Evolutionary conservation across 2,888 invertebrate species (phyloP).

Genomic region (Ceraclea dissimilis): DNA sequence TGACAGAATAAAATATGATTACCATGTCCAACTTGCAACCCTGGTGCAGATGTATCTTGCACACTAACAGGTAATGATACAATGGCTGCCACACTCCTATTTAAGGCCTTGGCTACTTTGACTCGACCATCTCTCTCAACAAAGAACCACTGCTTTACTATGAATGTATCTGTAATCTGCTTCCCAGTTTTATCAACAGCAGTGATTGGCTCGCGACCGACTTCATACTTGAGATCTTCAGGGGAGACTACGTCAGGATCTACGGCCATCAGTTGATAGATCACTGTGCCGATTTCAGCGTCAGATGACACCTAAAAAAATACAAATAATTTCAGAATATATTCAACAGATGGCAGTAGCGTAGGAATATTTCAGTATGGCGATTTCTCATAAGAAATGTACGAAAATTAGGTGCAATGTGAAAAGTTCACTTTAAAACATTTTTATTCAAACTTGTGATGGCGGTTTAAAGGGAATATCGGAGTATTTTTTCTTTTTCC

Average conservation of each 20-base stretch:
- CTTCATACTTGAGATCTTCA: constrained; percentile 58
- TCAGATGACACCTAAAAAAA: constrained; percentile 62
- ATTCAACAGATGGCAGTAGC: constrained; percentile 50
- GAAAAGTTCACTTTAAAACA: too few species aligned
- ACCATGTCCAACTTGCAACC: constrained; percentile 71
- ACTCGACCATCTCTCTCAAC: constrained; percentile 46
- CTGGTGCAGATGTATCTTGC: constrained; percentile 72
- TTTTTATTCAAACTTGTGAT: too few species aligned
- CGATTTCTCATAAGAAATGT: not conserved
- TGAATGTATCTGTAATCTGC: constrained; percentile 46
- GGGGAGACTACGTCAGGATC: constrained; percentile 72
- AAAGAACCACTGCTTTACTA: constrained; percentile 40
- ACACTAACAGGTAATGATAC: constrained; percentile 73
- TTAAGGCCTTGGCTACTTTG: constrained; percentile 52
- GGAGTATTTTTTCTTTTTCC: too few species aligned
- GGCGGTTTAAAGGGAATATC: too few species aligned
- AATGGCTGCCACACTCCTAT: constrained; percentile 63
- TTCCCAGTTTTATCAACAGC: constrained; percentile 80
- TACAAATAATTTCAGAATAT: too few species aligned
- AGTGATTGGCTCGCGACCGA: constrained; percentile 58
- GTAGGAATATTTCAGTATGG: not conserved
- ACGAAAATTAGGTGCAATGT: too few species aligned
- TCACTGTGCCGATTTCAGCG: constrained; percentile 60
- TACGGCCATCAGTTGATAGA: constrained; percentile 64
- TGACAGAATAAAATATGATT: constrained; percentile 20